Evolutionary conservation across 2,113 vertebrate genomes (phyloP), one percentile per base, ranked within the genome.

Genomic region (Dolichallabes microphthalmus): DNA sequence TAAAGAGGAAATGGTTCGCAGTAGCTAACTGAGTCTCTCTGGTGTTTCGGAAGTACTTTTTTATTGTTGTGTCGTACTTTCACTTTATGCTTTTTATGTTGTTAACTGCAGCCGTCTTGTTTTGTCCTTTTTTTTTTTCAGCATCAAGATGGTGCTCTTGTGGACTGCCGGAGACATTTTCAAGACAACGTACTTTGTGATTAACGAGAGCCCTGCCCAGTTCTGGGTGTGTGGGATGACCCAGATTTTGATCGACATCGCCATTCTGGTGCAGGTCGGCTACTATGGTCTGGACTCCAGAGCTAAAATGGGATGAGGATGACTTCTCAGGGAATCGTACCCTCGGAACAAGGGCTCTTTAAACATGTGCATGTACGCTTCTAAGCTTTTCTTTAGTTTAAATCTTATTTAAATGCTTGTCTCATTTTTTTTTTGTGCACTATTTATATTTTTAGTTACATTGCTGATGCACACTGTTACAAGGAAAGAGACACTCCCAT

Each of bases 111-210:
- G 64, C 45, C 87, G 39, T 55, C 19, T 80, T 13, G 45, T 50
- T 55, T 85, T 63, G 61, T 89, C 83, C 39, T 58, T 82, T 57
- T 81, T 71, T 88, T 27, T 13, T 45, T 77, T 27, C 86, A 96
- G 95, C 88, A 92, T 96, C 89, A 95, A 94, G 93, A 96, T 96
- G 95, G 95, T 96, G 82, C 86, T 96, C 80, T 89, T 96, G 83
- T 96, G 95, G 95, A 94, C 88, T 0, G 93, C 92, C 0, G 95
- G 95, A 0, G 95, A 96, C 74, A 14, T 94, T 90, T 96, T 96
- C 90, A 96, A 96, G 92, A 96, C 95, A 2, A 69, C 88, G 11
- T 96, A 96, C 92, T 96, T 96, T 35, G 89, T 95, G 80, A 86
- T 94, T 79, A 95, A 95, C 6, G 90, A 93, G 32, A 95, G 94